These are phyloP conservation scores for Dolichotis patagonum DNA, from an alignment of 2,113 vertebrate genomes.

Conservation along the genomic window DNA sequence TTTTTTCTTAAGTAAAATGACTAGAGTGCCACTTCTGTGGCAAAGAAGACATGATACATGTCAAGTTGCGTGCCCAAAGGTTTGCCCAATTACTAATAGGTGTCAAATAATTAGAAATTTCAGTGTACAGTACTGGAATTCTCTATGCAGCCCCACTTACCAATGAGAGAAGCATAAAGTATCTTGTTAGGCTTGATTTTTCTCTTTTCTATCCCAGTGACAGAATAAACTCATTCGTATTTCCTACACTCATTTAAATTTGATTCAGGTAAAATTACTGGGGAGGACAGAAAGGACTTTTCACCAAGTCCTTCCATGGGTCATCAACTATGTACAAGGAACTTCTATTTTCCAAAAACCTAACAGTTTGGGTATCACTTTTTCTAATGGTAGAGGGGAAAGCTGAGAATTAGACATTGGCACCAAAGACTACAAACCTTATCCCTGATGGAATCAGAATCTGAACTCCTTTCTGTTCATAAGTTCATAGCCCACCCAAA, in stretches of 20 bases:
- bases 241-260: slow-evolving; percentile 31
- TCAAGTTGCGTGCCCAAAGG: slow-evolving; percentile 18
- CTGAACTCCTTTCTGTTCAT: neutral
- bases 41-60: neutral
- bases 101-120: slow-evolving; percentile 57
- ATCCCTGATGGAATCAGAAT: neutral
- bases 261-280: slow-evolving; percentile 20
- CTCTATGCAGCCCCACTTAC: neutral
- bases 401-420: neutral
- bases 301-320: neutral
- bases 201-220: neutral
- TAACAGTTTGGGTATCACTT: neutral
- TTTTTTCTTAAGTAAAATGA: neutral
- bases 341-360: neutral
- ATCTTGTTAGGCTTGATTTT: neutral
- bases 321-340: neutral
- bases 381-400: neutral
- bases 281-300: neutral
- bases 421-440: neutral
- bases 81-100: slow-evolving; percentile 32
- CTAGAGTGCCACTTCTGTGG: neutral
- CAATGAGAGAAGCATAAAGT: slow-evolving; percentile 11
- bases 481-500: neutral
- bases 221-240: neutral
- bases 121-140: neutral